Evolutionary conservation across 2,113 vertebrate species (phyloP), one percentile per base, ranked within the genome.

Genomic region (Cygnus buccinator): DNA sequence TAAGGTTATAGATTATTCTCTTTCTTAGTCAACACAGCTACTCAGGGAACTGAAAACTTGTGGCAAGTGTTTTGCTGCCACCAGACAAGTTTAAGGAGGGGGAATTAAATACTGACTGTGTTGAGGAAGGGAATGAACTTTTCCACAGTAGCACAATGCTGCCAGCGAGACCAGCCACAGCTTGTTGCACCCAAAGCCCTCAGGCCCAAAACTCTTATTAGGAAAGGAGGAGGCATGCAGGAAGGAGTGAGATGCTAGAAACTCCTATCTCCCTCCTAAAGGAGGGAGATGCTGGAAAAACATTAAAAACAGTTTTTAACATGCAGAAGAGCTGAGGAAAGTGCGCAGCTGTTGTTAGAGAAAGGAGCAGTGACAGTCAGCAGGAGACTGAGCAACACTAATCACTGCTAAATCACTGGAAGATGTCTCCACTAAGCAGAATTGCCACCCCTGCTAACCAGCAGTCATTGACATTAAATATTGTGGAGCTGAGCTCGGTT

Each of bases 381-480:
- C 94, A 81, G 94, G 95, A 96, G 93, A 26, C 88, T 81, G 87
- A 95, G 94, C 65, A 92, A 19, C 88, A 96, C 92, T 95, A 95
- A 97, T 97, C 95, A 96, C 93, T 95, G 91, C 94, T 95, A 96
- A 97, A 96, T 97, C 95, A 94, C 73, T 74, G 84, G 79, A 93
- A 96, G 95, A 90, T 96, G 94, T 97, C 95, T 90, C 95, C 94
- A 93, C 89, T 84, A 95, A 97, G 95, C 95, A 95, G 80, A 96
- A 97, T 90, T 94, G 92, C 94, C 92, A 95, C 93, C 94, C 96
- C 92, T 96, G 95, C 95, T 96, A 97, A 96, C 93, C 92, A 92
- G 91, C 84, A 89, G 84, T 89, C 91, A 94, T 92, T 87, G 89
- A 79, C 91, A 76, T 94, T 96, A 96, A 95, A 96, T 96, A 96